Base-by-base conservation (phyloP, 1,140 invertebrate species). In the Pseudoatta argentina region DNA sequence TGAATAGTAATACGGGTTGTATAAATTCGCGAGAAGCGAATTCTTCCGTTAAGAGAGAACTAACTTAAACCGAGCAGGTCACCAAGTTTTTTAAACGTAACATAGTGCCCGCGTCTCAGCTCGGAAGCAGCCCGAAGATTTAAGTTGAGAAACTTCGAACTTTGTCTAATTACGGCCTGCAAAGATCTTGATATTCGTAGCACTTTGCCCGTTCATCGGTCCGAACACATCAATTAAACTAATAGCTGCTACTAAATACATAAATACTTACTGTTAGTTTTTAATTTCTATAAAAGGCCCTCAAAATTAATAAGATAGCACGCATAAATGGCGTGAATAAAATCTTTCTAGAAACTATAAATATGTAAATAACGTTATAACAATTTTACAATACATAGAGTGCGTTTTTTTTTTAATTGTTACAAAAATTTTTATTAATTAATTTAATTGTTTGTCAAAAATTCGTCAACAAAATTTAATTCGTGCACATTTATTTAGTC, bases 11-110 rank as follows among this genome's bases (percentile, higher is more conserved):
- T 67, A 48, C 51, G 75, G 73, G 75, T 87, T 48, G 59, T 51
- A 57, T 53, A 83, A 85, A 90, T 87, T 89, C 63, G 61, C 21
- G 71, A 63, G 12, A 75, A 75, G 69, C 57, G 69, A 85, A 72
- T 77, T 57, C 87, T 69, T 12, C 66, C 39, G 44, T 55, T 67
- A 59, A 81, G 39, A 53, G 57, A 53, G 34, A 86, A 66, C 63
- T 77, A 83, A 89, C 57, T 89, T 69, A 87, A 86, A 89, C 66
- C 86, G 55, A 57, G 48, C 27, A 30, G 85, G 66, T 85, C 79
- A 48, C 30, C 73, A 85, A 87, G 73, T 90, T 90, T 88, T 90
- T 90, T 85, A 87, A 89, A 89, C 59, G 86, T 81, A 89, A 90
- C 85, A 87, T 72, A 87, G 61, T 71, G 88, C 82, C 85, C 85